These are phyloP conservation scores for Cetoscarus ocellatus DNA, from an alignment of 2,797 vertebrate species.

Conservation along the genomic window DNA sequence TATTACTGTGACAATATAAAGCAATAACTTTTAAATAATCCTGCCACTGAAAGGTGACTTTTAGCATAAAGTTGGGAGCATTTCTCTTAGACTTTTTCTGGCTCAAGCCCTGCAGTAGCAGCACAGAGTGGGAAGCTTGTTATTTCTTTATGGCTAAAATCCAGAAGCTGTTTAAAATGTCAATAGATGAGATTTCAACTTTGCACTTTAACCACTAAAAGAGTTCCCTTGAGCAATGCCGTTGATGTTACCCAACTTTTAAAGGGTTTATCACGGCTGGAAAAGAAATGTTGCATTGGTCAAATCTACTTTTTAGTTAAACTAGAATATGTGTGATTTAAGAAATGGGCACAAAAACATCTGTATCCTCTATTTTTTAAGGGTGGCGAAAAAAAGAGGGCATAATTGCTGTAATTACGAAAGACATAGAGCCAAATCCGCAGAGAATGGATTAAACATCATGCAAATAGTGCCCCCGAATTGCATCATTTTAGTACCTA, in stretches of 20 bases:
- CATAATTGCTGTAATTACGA: too few species aligned
- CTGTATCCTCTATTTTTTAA: too few species aligned
- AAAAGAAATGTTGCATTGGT: background rate
- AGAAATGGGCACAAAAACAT: too few species aligned
- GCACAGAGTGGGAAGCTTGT: constrained; percentile 4
- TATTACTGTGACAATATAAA: constrained; percentile 1
- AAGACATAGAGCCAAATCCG: too few species aligned
- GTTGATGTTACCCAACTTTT: background rate
- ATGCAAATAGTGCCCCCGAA: too few species aligned
- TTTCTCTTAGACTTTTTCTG: background rate
- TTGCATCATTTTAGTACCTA: too few species aligned
- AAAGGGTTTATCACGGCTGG: background rate
- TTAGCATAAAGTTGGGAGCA: constrained; percentile 24
- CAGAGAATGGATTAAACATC: too few species aligned
- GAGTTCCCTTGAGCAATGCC: background rate
- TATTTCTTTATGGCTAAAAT: constrained; percentile 10
- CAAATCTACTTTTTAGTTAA: background rate
- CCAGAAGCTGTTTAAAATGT: constrained; percentile 9
- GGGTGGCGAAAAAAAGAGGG: too few species aligned
- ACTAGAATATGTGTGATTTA: too few species aligned
- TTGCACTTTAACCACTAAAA: background rate
- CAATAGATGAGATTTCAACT: background rate
- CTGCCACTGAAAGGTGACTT: constrained; percentile 20
- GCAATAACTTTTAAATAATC: constrained; percentile 7
- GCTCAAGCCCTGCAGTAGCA: background rate